Base-by-base conservation (phyloP, 92 coral and sea anemone species). In the Nematostella vectensis region DNA sequence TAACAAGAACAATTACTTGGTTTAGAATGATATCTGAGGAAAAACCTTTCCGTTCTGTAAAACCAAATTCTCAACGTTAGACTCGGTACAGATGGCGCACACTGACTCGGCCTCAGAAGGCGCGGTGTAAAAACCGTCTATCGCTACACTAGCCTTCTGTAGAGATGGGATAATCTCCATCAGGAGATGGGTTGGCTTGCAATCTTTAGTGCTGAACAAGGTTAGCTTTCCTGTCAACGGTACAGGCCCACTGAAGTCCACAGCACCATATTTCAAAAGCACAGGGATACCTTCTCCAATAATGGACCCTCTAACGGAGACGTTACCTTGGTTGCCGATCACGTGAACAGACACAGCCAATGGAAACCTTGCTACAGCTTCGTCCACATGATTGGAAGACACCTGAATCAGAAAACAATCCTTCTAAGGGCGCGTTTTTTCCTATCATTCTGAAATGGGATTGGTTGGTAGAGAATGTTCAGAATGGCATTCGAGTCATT, bases 251-350 rank as follows among this genome's bases (percentile, higher is more conserved):
- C 76, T 57, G 59, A 93, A 93, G 51, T 29, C 59, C 27, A 69
- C 47, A 39, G 74, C 51, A 36, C 75, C 72, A 62, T 74, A 74
- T 55, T 85, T 74, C 57, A 78, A 50, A 17, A 93, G 84, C 43
- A 68, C 82, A 11, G 96, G 96, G 2, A 57, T 57, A 54, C 61
- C 78, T 26, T 65, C 40, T 10, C 96, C 99, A 40, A 85, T 65
- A 26, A 83, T 78, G 31, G 87, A 62, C 29, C 93, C 99, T 26
- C 67, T 65, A 15, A 89, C 29, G 4, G 72, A 54, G 18, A 67
- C 69, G 51, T 56, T 71, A 28, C 83, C 72, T 37, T 58, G 58
- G n/a, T 66, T 70, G 25, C 74, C 52, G 40, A 63, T 55, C 31
- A 76, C 47, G 8, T 57, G 57, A 37, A 93, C 68, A 28, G 95